Conservation (phyloP, 2,888 invertebrate genomes). For the Drosophila mimetica region DNA sequence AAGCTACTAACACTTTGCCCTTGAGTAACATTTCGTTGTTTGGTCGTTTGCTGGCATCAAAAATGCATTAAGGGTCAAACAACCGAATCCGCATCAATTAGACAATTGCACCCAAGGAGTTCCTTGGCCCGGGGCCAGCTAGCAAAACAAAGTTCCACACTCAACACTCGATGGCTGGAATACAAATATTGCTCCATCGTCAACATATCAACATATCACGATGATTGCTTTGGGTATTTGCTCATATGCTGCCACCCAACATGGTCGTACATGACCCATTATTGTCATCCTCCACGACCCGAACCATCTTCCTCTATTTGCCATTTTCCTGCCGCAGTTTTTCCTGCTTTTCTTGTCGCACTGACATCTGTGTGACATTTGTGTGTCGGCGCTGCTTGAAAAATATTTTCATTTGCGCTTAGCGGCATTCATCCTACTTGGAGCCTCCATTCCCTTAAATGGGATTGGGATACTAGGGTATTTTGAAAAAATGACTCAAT, state of each 20-base stretch:
- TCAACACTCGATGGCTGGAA: slow-evolving; percentile 9
- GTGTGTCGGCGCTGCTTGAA: slow-evolving; percentile 37
- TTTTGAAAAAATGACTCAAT: too few relatives aligned
- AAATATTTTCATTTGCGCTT: slow-evolving; percentile 59
- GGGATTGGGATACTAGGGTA: neutral
- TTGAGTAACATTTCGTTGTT: neutral
- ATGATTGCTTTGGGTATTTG: slow-evolving; percentile 39
- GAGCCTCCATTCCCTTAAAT: slow-evolving; percentile 21
- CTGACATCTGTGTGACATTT: slow-evolving; percentile 57
- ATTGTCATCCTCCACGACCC: slow-evolving; percentile 25
- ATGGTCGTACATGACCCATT: slow-evolving; percentile 26
- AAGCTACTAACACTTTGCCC: neutral
- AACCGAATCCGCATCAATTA: slow-evolving; percentile 53
- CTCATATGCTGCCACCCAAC: slow-evolving; percentile 35
- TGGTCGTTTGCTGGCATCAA: slow-evolving; percentile 47
- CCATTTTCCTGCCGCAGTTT: slow-evolving; percentile 27
- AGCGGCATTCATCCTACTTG: slow-evolving; percentile 36
- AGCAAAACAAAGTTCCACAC: slow-evolving; percentile 14
- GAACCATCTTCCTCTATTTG: slow-evolving; percentile 9
- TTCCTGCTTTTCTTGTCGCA: slow-evolving; percentile 30
- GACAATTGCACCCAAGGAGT: slow-evolving; percentile 15
- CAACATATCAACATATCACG: slow-evolving; percentile 31
- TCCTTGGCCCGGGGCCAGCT: slow-evolving; percentile 7
- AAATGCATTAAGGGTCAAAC: slow-evolving; percentile 55
- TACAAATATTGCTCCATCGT: slow-evolving; percentile 59